phyloP scores from a whole-genome alignment of 2,113 vertebrate species.

The Micromys minutus region DNA sequence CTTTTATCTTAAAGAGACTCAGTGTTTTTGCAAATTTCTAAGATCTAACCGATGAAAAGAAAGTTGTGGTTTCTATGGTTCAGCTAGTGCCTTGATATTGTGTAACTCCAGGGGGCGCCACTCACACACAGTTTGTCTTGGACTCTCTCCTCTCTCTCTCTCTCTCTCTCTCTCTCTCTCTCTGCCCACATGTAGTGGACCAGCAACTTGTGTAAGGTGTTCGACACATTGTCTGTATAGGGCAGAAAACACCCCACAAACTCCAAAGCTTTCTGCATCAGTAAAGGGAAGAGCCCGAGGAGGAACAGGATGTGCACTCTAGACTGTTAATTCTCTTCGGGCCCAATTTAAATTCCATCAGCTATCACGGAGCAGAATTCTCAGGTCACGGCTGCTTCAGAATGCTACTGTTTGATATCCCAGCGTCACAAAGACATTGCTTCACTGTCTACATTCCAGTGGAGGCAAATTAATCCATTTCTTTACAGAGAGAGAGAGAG shows the following conservation, averaged over 20 bases:
- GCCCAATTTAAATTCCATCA: conserved; percentile 60
- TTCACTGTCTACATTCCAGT: conserved; percentile 1
- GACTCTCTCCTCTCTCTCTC: background rate
- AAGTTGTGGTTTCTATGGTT: background rate
- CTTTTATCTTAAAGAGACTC: conserved; percentile 59
- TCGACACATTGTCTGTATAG: background rate
- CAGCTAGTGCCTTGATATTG: too few species aligned
- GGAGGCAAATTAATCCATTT: conserved; percentile 54
- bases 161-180: too few species aligned
- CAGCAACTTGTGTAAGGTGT: background rate
- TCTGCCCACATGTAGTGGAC: background rate
- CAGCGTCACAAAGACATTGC: background rate
- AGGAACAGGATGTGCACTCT: background rate
- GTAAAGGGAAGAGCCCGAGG: conserved; percentile 15
- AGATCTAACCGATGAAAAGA: conserved; percentile 6
- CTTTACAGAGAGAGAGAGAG: background rate
- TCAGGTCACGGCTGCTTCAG: conserved; percentile 5
- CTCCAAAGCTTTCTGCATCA: conserved; percentile 31
- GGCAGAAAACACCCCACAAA: background rate
- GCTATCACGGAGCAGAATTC: conserved; percentile 16
- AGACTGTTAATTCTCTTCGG: conserved; percentile 41
- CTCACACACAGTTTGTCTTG: background rate
- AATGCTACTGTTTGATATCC: background rate
- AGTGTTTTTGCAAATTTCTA: conserved; percentile 62
- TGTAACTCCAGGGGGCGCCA: background rate